Evolutionary conservation across 2,888 invertebrate species (phyloP), one percentile per base, ranked within the genome.

Genomic region (Scaptomyza parva): DNA sequence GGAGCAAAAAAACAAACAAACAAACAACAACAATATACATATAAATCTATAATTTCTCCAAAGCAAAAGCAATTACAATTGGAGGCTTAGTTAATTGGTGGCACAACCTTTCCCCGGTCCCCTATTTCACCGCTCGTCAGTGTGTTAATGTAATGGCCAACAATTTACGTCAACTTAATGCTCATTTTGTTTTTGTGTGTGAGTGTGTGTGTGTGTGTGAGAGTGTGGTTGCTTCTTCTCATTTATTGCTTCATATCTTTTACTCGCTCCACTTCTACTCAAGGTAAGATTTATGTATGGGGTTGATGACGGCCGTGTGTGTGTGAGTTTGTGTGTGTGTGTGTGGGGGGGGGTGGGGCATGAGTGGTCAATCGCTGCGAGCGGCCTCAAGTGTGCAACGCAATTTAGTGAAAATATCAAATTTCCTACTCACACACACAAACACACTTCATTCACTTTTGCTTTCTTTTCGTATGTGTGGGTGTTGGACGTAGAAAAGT

Each of bases 101-200:
- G 70, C 41, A n/a, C n/a, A n/a, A n/a, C n/a, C n/a, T n/a, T n/a
- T n/a, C n/a, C n/a, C n/a, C n/a, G n/a, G n/a, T n/a, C n/a, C n/a
- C n/a, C n/a, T n/a, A n/a, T n/a, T n/a, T n/a, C n/a, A n/a, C n/a
- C n/a, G n/a, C n/a, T n/a, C 30, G 14, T 17, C 2, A 20, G 47
- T 51, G 85, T 89, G 88, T 86, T 89, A 89, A 89, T 89, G 88
- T 89, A 89, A 89, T 89, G 89, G 89, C 84, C 67, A 78, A 82
- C 89, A 88, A 89, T 89, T 89, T 89, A 89, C 89, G 89, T 89
- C 90, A 89, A 89, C 89, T 89, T 89, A 89, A 88, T 79, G 84
- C 78, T 69, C 75, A 69, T 78, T 83, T 79, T 20, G 20, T 47
- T 55, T 28, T 26, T 18, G 39, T 37, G 45, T 26, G 39, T 30